Evolutionary conservation across 2,113 vertebrate genomes (phyloP), one percentile per base, ranked within the genome.

Genomic region (Thunnus thynnus): DNA sequence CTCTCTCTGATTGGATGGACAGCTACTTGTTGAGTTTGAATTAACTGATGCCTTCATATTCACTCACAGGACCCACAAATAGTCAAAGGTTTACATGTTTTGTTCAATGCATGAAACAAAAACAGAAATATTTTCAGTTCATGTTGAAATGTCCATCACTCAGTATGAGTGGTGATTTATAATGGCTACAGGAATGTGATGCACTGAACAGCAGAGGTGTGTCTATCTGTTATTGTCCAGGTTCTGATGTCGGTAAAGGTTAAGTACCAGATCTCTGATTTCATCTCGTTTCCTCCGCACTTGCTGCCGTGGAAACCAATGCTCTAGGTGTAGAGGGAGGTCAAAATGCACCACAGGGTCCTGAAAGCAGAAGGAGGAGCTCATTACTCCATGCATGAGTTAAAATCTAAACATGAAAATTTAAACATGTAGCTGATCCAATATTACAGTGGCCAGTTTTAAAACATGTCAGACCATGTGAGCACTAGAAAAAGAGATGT

Each of bases 321-420:
- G 95, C 77, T 96, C 95, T 82, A 99, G 94, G 22, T 94, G 91
- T 83, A 99, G 86, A 0, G 98, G 97, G 51, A 97, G 93, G 62
- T 98, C 97, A 91, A 99, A 99, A 89, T 97, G 96, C 90, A 97
- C 93, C 80, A 99, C 95, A 8, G 98, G 98, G 92, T 98, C 96
- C 98, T 99, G 91, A 54, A 55, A 76, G 58, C 11, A 86, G 46
- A 83, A 50, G 63, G 5, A 55, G 9, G 18, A 51, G 20, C 2
- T 18, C 6, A 20, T 57, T 46, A 69, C 18, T 16, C 3, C 36
- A 22, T 6, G 5, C 11, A 46, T 14, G 30, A 22, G 22, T 22
- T 22, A 22, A 22, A 22, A 22, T 22, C 22, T 22, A 22, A 22
- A 22, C 22, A 22, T 22, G 22, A 22, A 22, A 22, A 22, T 22